A percentile compares a stretch with the other conserved stretches of the same genome.
These are phyloP conservation scores for Chitala chitala DNA, from an alignment of 2,113 vertebrate genomes.

Conservation along the genomic window DNA sequence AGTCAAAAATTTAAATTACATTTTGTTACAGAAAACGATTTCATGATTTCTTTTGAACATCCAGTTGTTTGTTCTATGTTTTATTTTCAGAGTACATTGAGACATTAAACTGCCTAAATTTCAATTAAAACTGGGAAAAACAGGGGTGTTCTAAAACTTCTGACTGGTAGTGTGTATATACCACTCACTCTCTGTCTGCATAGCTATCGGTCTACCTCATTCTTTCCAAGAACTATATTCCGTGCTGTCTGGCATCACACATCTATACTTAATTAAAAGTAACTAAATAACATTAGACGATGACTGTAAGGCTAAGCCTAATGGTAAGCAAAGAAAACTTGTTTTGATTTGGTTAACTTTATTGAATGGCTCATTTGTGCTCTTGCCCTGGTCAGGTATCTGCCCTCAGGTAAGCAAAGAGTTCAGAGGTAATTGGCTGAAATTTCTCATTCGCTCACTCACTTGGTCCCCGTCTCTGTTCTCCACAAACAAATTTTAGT, in stretches of 20 bases:
- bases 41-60: too few relatives aligned
- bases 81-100: too few relatives aligned
- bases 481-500: conserved; percentile 65
- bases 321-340: conserved; percentile 34
- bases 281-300: conserved; percentile 35
- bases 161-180: too few relatives aligned
- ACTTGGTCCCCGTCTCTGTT: conserved; percentile 42
- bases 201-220: conserved; percentile 2
- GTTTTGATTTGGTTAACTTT: conserved; percentile 2
- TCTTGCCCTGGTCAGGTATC: background rate
- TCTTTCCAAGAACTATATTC: conserved; percentile 44
- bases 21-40: too few relatives aligned
- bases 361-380: background rate
- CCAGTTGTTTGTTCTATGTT: too few relatives aligned
- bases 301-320: conserved; percentile 35
- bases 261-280: conserved; percentile 52
- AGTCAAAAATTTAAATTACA: too few relatives aligned
- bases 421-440: conserved; percentile 23
- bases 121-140: too few relatives aligned
- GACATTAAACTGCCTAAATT: too few relatives aligned
- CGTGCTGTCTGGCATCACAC: conserved; percentile 35
- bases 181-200: too few relatives aligned
- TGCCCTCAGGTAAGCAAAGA: conserved; percentile 6
- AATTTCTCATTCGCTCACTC: conserved; percentile 38
- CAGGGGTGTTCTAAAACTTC: too few relatives aligned